Conservation (phyloP, 35 echinoderm and acorn worm species). For the Apostichopus parvimensis region DNA sequence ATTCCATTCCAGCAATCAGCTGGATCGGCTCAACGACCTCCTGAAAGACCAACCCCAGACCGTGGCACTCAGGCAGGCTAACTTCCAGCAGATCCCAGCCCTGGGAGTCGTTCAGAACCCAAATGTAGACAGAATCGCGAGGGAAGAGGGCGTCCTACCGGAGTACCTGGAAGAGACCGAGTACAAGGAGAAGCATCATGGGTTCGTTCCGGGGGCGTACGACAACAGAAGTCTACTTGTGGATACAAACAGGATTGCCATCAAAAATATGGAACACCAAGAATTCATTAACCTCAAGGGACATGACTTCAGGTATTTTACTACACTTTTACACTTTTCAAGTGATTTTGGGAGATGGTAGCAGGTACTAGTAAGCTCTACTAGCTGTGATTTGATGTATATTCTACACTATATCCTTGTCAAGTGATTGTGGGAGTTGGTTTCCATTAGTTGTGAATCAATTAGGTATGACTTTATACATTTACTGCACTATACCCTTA, state of each 20-base stretch:
- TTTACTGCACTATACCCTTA: too few relatives aligned
- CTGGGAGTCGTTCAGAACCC: constrained; percentile 87
- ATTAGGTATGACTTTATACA: too few relatives aligned
- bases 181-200: constrained; percentile 55
- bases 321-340: too few relatives aligned
- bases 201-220: constrained; percentile 84
- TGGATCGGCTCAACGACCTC: constrained; percentile 73
- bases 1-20: constrained; percentile 87
- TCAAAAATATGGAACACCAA: constrained; percentile 89
- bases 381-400: too few relatives aligned
- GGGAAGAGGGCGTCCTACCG: constrained; percentile 70
- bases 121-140: constrained; percentile 81
- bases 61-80: constrained; percentile 55
- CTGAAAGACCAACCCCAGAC: constrained; percentile 86
- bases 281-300: constrained; percentile 89
- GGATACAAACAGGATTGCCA: constrained; percentile 79
- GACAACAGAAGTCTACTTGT: constrained; percentile 65
- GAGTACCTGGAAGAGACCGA: constrained; percentile 45
- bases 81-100: constrained; percentile 79
- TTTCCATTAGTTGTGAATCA: too few relatives aligned
- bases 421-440: too few relatives aligned
- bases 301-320: constrained; percentile 92
- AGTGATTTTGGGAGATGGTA: too few relatives aligned
- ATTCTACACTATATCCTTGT: too few relatives aligned
- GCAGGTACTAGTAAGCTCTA: too few relatives aligned